Conservation (phyloP, 2,113 vertebrate species). For the Nerophis ophidion region DNA sequence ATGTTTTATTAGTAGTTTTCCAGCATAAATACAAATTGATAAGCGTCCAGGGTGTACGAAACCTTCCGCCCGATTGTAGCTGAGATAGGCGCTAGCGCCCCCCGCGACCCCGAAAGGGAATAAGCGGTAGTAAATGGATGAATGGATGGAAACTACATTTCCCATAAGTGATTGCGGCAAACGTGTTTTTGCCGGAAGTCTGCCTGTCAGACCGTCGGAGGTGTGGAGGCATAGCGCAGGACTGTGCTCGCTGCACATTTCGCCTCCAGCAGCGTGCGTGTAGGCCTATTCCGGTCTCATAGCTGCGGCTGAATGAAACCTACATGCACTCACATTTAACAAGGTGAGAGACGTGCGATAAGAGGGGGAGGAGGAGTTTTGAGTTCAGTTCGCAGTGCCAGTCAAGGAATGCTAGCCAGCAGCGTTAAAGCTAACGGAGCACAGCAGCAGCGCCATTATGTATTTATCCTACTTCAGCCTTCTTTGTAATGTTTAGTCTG, state of each 20-base stretch:
- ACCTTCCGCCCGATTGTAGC: too few relatives aligned
- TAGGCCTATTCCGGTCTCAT: slow-evolving; percentile 3
- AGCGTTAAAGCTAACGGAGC: slow-evolving; percentile 31
- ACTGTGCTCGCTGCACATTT: slow-evolving; percentile 14
- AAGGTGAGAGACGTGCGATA: slow-evolving; percentile 38
- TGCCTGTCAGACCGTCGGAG: slow-evolving; percentile 28
- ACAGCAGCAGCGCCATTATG: slow-evolving; percentile 13
- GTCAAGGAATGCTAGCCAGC: slow-evolving; percentile 27
- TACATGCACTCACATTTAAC: background rate
- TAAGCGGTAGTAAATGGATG: too few relatives aligned
- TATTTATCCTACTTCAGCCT: background rate
- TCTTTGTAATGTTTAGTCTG: background rate
- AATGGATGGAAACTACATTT: slow-evolving; percentile 68
- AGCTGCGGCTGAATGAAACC: slow-evolving; percentile 23
- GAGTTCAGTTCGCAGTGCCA: slow-evolving; percentile 8
- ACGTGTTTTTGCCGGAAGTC: slow-evolving; percentile 68
- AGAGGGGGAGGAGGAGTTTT: background rate
- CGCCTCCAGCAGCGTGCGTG: slow-evolving; percentile 6
- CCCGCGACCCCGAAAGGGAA: too few relatives aligned
- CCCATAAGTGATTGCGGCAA: slow-evolving; percentile 32
- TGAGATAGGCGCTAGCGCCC: too few relatives aligned
- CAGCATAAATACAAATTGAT: background rate
- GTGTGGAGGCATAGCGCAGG: slow-evolving; percentile 29
- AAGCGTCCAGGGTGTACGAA: too few relatives aligned
- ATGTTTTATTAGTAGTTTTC: background rate